phyloP scores from a whole-genome alignment of 2,113 vertebrate genomes.

The Platichthys stellatus region DNA sequence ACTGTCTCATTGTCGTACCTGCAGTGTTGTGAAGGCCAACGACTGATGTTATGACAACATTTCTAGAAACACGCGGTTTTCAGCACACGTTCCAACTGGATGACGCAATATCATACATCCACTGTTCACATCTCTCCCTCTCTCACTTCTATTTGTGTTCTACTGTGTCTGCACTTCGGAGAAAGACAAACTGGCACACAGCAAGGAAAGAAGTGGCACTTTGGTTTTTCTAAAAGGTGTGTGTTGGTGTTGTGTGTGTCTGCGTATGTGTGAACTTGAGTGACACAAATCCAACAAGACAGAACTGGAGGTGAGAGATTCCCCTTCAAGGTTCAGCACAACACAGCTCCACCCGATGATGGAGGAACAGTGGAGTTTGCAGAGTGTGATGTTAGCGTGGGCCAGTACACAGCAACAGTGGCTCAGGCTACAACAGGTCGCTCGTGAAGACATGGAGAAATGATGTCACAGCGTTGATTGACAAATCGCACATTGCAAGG shows the following conservation, averaged over 20 bases:
- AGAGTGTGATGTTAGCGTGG: conserved; percentile 36
- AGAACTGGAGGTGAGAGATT: conserved; percentile 46
- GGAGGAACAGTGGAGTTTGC: conserved; percentile 47
- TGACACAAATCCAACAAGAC: conserved; percentile 56
- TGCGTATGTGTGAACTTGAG: conserved; percentile 9
- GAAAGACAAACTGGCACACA: conserved; percentile 44
- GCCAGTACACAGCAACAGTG: conserved; percentile 62
- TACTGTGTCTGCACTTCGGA: conserved; percentile 41
- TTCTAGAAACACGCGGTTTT: too few species aligned
- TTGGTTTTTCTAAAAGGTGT: conserved; percentile 51
- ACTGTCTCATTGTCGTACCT: background rate
- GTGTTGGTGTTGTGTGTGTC: conserved; percentile 45
- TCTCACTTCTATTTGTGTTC: background rate
- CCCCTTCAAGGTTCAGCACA: conserved; percentile 36
- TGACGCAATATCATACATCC: conserved; percentile 26
- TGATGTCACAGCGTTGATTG: too few species aligned
- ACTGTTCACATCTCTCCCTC: too few species aligned
- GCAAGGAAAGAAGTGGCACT: conserved; percentile 2
- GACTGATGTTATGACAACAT: too few species aligned
- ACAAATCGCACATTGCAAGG: too few species aligned
- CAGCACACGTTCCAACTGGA: conserved; percentile 16
- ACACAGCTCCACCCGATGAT: background rate
- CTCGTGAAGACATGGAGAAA: conserved; percentile 28
- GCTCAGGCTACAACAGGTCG: conserved; percentile 47
- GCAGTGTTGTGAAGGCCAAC: too few species aligned